Base-by-base conservation (phyloP, 1,140 invertebrate genomes). In the Drosophila mayri region DNA sequence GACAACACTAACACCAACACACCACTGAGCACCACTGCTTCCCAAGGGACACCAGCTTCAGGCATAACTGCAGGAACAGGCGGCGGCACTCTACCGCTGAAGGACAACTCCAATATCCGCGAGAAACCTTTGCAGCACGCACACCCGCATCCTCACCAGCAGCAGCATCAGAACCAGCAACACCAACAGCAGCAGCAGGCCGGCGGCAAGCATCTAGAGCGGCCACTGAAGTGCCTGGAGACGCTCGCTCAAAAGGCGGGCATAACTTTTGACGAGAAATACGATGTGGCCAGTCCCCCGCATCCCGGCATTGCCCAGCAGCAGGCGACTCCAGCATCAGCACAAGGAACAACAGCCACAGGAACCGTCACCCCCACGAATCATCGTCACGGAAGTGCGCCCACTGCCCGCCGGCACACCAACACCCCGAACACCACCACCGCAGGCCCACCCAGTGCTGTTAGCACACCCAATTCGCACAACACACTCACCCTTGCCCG, bases 211-310 rank as follows among this genome's bases (percentile, higher is more conserved):
- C 81, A 75, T 46, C 77, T 86, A 30, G 90, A 92, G 64, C 76
- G 95, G 37, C 95, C 95, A 0, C 91, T 95, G n/a, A 95, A 95
- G 93, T 95, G 94, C 79, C 91, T 95, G 71, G 95, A 95, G 78
- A 95, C 95, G 10, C 93, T 95, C 40, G 95, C 95, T 12, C 94
- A 95, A 75, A 95, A 95, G 74, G 95, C 95, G 52, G 95, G 95
- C 3, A 95, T 95, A 12, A 95, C 94, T 30, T 94, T 95, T 76
- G 95, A 95, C 80, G 95, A 95, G 90, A 95, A 95, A 91, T 95
- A 95, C 92, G 95, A 95, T 92, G 94, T 94, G 65, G 94, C 94
- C 62, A 93, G 92, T 85, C 93, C 83, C 43, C 92, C 85, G 54
- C 92, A 93, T 86, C 93, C 87, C 38, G 91, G 86, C 91, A 93